Base-by-base conservation (phyloP, 2,888 invertebrate species). In the Sisyra nigra region DNA sequence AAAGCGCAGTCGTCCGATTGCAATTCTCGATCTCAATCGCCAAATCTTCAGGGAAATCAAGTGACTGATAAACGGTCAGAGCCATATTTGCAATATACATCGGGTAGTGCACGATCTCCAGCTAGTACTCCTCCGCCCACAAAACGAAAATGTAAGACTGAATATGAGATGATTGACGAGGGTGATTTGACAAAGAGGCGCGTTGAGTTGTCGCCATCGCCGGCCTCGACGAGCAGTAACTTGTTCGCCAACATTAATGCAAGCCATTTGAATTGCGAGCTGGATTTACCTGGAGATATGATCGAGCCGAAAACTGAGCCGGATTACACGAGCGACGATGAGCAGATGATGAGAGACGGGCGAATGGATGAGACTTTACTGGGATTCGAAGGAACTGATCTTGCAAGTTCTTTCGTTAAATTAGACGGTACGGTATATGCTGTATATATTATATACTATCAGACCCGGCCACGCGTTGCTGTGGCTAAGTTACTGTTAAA, bases 291-390 rank as follows among this genome's bases (percentile, higher is more conserved):
- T 43, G 54, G 48, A 45, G 50, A 50, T 33, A 46, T 50, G 24
- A 49, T 65, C 49, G 67, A 77, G 67, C 79, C 80, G 54, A 80
- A 80, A 69, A 66, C 77, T 63, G 80, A 80, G 51, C 76, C 79
- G 57, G 80, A 80, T 60, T 80, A 71, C 61, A 71, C 69, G 49
- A 80, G 79, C 57, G 80, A 80, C 55, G 79, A 79, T 51, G 80
- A 78, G 53, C 53, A 51, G 49, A 19, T 48, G 52, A 24, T 48
- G 52, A 41, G 56, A 55, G 42, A 42, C 10, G 11, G 40, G 9
- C 37, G 56, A 51, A 38, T 50, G 48, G 13, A 49, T 47, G 17
- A 46, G 53, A n/a, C 53, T 52, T 49, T 57, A 55, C 46, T 57
- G 54, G 49, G 47, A 51, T n/a, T 48, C 53, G 19, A 52, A 50